A percentile compares a stretch with the other conserved stretches of the same genome.
Evolutionary conservation across 2,797 vertebrate genomes (phyloP).

Genomic region (Hippopotamyrus pictus): DNA sequence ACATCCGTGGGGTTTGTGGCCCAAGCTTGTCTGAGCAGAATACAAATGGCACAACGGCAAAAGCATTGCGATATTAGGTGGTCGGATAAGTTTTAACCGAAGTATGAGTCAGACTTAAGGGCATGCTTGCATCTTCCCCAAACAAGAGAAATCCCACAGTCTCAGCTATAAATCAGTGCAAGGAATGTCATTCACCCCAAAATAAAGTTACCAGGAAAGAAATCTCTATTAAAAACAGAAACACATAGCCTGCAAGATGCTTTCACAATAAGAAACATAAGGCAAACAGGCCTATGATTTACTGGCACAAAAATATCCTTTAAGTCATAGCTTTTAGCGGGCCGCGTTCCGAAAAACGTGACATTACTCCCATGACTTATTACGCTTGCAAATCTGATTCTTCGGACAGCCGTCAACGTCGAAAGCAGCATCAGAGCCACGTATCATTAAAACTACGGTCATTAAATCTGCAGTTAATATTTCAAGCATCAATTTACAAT

Average conservation of each 20-base stretch:
- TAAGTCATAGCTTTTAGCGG: not conserved
- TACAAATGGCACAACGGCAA: slow-evolving; percentile 23
- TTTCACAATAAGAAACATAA: not conserved
- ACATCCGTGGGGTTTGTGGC: slow-evolving; percentile 30
- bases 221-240: not conserved
- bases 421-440: not conserved
- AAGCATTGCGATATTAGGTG: not conserved
- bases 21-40: slow-evolving; percentile 32
- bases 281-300: not conserved
- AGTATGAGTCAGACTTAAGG: not conserved
- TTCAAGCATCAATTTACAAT: not conserved
- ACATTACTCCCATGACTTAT: not conserved
- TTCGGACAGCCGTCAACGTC: not conserved
- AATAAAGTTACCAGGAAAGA: not conserved
- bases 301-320: not conserved
- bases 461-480: not conserved
- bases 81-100: not conserved
- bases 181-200: not conserved
- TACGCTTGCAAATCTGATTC: not conserved
- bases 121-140: not conserved
- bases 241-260: not conserved
- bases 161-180: not conserved
- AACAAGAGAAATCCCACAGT: not conserved
- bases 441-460: not conserved
- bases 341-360: not conserved